Evolutionary conservation across 2,797 vertebrate genomes (phyloP), one percentile per base, ranked within the genome.

Genomic region (Gallirallus australis): DNA sequence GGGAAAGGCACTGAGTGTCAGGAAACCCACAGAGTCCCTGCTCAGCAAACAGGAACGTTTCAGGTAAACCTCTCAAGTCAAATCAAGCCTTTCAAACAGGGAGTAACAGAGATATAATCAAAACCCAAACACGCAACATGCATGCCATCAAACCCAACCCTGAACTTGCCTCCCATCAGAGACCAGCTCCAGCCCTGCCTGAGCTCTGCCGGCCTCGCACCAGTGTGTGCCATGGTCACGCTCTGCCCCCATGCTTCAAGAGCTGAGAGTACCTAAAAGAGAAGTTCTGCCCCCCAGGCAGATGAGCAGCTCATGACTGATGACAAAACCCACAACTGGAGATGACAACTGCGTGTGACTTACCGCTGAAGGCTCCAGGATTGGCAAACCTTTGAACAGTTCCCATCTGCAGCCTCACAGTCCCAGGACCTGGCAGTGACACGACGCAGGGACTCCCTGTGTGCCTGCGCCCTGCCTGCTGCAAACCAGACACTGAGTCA

Each of bases 191-290:
- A 71, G 79, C 8, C 45, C 52, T n/a, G 30, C 56, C 40, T 17
- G 75, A 33, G 37, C 65, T 45, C 53, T 20, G 48, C 48, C 20
- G 42, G 83, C 50, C 40, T 47, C 7, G n/a, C 24, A 4, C 5
- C 5, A 0, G 6, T 8, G 37, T 9, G 20, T 12, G 5, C 64
- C 15, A 7, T 0, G 4, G n/a, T 17, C 70, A 35, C 24, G 5
- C 40, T 19, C 54, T 15, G 40, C 5, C 45, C 45, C 40, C 0
- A 0, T 15, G 45, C 70, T 45, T 1, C 6, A n/a, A 33, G 21
- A 77, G n/a, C 56, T 45, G 33, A 3, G 39, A 42, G 19, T 12
- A 20, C 12, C 45, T 11, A 4, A 54, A 27, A 7, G 71, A 53
- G 24, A 25, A 28, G 54, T 35, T 40, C 53, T 18, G 15, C 47